Conservation (phyloP, 2,797 vertebrate species). For the Hafferia zeledoni region DNA sequence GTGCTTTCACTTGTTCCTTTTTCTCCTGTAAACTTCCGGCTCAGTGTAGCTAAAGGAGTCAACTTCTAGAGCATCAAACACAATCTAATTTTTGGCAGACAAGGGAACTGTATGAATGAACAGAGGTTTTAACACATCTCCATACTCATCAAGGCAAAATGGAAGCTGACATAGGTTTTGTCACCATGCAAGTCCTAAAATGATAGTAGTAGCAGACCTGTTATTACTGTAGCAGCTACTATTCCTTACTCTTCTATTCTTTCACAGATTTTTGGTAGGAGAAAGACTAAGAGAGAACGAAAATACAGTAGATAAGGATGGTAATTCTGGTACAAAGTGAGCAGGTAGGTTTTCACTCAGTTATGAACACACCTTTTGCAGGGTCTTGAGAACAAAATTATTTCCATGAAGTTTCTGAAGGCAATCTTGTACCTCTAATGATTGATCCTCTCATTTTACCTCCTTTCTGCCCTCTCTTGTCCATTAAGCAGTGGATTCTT, state of each 20-base stretch:
- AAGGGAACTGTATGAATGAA: background rate
- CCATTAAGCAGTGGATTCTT: background rate
- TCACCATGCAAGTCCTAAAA: background rate
- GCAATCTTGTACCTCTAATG: background rate
- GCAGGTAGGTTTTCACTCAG: background rate
- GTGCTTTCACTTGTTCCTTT: background rate
- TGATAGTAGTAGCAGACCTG: background rate
- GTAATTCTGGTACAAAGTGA: background rate
- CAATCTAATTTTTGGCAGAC: background rate
- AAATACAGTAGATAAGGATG: background rate
- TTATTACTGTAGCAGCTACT: background rate
- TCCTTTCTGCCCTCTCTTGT: background rate
- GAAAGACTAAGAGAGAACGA: background rate
- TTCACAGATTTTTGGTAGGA: background rate
- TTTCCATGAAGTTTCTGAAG: background rate
- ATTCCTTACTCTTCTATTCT: background rate
- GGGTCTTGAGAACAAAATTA: background rate
- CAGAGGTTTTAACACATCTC: background rate
- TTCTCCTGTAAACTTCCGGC: background rate
- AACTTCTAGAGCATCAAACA: background rate
- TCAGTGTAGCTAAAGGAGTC: background rate
- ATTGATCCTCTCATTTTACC: background rate
- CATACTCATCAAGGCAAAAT: background rate
- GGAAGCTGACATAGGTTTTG: background rate
- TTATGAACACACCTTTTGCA: background rate